Conservation (phyloP, 2,797 vertebrate genomes). For the Pangasius krempfi region DNA sequence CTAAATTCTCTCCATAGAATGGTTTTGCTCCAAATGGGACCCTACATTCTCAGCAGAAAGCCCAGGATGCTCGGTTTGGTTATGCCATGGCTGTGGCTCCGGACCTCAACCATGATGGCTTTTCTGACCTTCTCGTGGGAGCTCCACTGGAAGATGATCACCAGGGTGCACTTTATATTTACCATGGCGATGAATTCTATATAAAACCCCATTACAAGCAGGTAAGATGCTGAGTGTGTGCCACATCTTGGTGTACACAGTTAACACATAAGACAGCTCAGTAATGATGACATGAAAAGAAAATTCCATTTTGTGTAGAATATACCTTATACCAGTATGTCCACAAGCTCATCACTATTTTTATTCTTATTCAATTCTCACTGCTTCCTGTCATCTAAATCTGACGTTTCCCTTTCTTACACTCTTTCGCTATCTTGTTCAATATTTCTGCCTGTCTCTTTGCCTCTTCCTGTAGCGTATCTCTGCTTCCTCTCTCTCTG, state of each 20-base stretch:
- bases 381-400: slow-evolving; percentile 7
- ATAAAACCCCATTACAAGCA: slow-evolving; percentile 80
- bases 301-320: not conserved
- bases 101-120: slow-evolving; percentile 89
- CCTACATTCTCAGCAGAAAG: slow-evolving; percentile 76
- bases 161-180: slow-evolving; percentile 88
- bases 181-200: slow-evolving; percentile 78
- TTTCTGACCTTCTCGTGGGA: slow-evolving; percentile 84
- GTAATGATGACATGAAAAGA: not conserved
- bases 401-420: not conserved
- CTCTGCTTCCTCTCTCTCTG: slow-evolving; percentile 75
- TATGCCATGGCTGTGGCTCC: slow-evolving; percentile 83
- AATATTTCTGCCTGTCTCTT: slow-evolving; percentile 14
- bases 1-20: slow-evolving; percentile 58
- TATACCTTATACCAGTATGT: not conserved
- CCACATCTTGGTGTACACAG: not conserved
- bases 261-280: not conserved
- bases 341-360: not conserved
- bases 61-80: slow-evolving; percentile 89
- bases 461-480: slow-evolving; percentile 76
- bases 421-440: not conserved
- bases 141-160: slow-evolving; percentile 92
- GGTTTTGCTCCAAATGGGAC: slow-evolving; percentile 80
- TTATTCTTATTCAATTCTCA: not conserved
- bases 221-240: slow-evolving; percentile 65